phyloP scores from a whole-genome alignment of 2,888 invertebrate species.

The Meliscaeva auricollis region DNA sequence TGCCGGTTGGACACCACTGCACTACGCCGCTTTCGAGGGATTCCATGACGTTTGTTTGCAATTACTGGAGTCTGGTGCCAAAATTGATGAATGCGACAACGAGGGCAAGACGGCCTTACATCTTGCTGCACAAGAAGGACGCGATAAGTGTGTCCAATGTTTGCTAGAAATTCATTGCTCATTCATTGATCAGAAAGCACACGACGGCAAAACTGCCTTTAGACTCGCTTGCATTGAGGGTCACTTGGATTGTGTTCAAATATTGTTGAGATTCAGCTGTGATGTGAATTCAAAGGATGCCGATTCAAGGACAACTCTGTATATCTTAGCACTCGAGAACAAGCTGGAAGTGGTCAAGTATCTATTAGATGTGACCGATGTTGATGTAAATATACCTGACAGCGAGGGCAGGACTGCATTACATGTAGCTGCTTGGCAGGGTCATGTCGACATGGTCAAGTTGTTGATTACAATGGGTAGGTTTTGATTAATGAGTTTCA shows the following conservation, averaged over 20 bases:
- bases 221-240: slow-evolving; percentile 86
- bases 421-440: slow-evolving; percentile 97
- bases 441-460: slow-evolving; percentile 96
- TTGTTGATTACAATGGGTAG: slow-evolving; percentile 89
- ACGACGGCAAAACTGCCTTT: slow-evolving; percentile 95
- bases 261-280: slow-evolving; percentile 90
- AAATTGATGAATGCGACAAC: slow-evolving; percentile 95
- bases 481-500: neutral
- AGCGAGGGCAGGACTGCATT: slow-evolving; percentile 95
- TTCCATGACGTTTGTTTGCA: slow-evolving; percentile 83
- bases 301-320: slow-evolving; percentile 95
- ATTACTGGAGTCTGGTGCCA: slow-evolving; percentile 92
- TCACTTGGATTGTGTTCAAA: slow-evolving; percentile 88
- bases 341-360: slow-evolving; percentile 93
- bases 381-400: slow-evolving; percentile 94
- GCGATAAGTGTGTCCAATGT: slow-evolving; percentile 86
- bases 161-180: slow-evolving; percentile 91
- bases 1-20: slow-evolving; percentile 98
- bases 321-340: slow-evolving; percentile 95
- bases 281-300: slow-evolving; percentile 96
- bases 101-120: slow-evolving; percentile 95
- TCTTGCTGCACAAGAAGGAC: slow-evolving; percentile 95
- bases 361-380: slow-evolving; percentile 90
- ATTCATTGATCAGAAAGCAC: slow-evolving; percentile 93
- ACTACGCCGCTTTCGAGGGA: slow-evolving; percentile 97